Percentiles rank a stretch among this genome's conserved stretches.
Conservation (phyloP, 2,113 vertebrate species). For the Ranitomeya variabilis region DNA sequence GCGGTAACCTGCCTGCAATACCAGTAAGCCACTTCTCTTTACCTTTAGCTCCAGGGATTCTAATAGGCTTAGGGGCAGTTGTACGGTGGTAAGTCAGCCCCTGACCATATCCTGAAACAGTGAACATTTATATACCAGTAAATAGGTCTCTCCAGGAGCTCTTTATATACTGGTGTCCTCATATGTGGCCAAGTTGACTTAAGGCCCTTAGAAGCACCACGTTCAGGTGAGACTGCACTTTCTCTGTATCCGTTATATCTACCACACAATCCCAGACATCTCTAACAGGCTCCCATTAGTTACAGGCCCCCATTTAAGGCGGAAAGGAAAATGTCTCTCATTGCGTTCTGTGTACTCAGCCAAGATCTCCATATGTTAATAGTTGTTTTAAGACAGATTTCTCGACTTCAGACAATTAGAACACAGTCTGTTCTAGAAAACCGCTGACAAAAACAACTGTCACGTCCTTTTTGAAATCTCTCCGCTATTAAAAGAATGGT, state of each 20-base stretch:
- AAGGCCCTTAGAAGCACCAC: not conserved
- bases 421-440: slow-evolving; percentile 53
- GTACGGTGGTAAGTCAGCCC: too few species aligned
- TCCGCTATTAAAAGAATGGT: slow-evolving; percentile 38
- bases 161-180: not conserved
- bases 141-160: not conserved
- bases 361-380: slow-evolving; percentile 55
- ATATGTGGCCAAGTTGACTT: not conserved
- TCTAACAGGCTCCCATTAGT: not conserved
- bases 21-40: too few species aligned
- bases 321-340: slow-evolving; percentile 23
- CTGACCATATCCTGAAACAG: too few species aligned
- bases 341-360: slow-evolving; percentile 42
- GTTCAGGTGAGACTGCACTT: not conserved
- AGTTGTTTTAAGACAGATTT: slow-evolving; percentile 57
- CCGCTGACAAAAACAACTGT: slow-evolving; percentile 57
- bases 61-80: too few species aligned
- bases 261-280: not conserved
- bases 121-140: too few species aligned
- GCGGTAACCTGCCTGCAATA: too few species aligned
- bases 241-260: not conserved
- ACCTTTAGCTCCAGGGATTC: too few species aligned
- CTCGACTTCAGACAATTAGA: slow-evolving; percentile 57
- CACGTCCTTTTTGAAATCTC: slow-evolving; percentile 37
- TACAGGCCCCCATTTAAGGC: not conserved